Conservation (phyloP, 2,113 vertebrate genomes). For the Xiphophorus hellerii region DNA sequence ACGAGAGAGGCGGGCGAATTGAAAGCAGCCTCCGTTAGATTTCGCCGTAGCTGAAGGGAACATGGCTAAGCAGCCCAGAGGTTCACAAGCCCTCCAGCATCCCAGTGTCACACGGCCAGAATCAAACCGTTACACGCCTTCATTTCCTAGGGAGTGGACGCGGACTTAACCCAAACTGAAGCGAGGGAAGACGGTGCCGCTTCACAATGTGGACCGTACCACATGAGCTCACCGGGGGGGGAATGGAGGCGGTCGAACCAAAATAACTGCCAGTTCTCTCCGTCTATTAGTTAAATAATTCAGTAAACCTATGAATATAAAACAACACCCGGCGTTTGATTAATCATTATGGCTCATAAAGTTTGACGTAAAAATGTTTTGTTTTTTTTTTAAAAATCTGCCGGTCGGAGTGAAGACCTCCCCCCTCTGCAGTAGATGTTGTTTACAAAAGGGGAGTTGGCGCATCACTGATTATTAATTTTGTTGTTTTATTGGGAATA, state of each 20-base stretch:
- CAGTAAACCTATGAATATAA: fast-evolving
- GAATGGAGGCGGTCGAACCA: background rate
- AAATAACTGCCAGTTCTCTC: background rate
- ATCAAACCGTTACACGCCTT: conserved; percentile 11
- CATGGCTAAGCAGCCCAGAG: conserved; percentile 27
- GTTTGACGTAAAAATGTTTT: fast-evolving
- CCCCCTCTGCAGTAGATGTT: conserved; percentile 42
- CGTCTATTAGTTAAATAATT: background rate
- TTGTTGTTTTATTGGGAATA: background rate
- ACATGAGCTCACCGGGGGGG: conserved; percentile 44
- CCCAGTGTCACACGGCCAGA: conserved; percentile 31
- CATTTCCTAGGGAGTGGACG: conserved; percentile 30
- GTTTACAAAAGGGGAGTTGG: conserved; percentile 52
- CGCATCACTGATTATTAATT: background rate
- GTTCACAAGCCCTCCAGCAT: conserved; percentile 46
- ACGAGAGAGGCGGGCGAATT: conserved; percentile 2
- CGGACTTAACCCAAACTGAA: conserved; percentile 59
- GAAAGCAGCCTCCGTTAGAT: conserved; percentile 23
- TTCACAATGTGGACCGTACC: conserved; percentile 75
- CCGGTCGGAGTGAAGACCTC: background rate
- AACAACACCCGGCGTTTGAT: background rate
- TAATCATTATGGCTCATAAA: fast-evolving
- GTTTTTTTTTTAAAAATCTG: background rate
- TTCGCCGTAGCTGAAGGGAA: conserved; percentile 31
- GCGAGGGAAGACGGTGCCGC: conserved; percentile 59